Percentiles rank a stretch among this genome's conserved stretches.
These are phyloP conservation scores for Valencia hispanica DNA, from an alignment of 2,797 vertebrate species.

Conservation along the genomic window DNA sequence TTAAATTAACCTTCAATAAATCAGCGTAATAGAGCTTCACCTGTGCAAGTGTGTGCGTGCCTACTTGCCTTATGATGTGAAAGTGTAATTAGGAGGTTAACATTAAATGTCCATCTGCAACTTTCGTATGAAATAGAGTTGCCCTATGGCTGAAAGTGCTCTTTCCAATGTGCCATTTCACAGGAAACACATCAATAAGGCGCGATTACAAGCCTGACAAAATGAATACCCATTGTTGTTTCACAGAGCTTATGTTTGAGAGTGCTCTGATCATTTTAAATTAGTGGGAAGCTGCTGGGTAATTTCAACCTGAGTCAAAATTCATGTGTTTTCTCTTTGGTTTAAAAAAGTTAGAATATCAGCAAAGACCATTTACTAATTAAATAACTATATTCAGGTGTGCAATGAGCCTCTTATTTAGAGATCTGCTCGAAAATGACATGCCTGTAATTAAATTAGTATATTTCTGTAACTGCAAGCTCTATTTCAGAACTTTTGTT, in stretches of 20 bases:
- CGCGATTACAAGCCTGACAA: slow-evolving; percentile 80
- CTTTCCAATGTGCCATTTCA: slow-evolving; percentile 75
- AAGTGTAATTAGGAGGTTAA: slow-evolving; percentile 61
- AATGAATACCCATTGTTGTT: slow-evolving; percentile 78
- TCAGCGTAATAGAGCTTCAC: slow-evolving; percentile 73
- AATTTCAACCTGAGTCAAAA: slow-evolving; percentile 75
- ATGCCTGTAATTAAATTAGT: too few species aligned
- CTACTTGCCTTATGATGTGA: slow-evolving; percentile 35
- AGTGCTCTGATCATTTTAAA: slow-evolving; percentile 78
- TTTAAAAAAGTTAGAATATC: slow-evolving; percentile 64
- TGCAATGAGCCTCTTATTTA: too few species aligned
- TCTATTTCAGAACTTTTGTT: too few species aligned
- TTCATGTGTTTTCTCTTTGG: slow-evolving; percentile 72
- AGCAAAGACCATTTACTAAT: slow-evolving; percentile 54
- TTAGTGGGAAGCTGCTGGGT: slow-evolving; percentile 71
- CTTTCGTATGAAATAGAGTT: slow-evolving; percentile 55
- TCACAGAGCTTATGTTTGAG: slow-evolving; percentile 70
- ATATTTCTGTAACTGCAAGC: too few species aligned
- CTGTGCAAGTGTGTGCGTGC: slow-evolving; percentile 56
- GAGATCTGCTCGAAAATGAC: too few species aligned
- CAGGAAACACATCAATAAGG: slow-evolving; percentile 81
- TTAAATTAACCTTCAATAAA: slow-evolving; percentile 81
- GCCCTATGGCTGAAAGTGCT: slow-evolving; percentile 73
- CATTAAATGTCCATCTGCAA: slow-evolving; percentile 63
- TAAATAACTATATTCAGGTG: slow-evolving; percentile 49